phyloP scores from a whole-genome alignment of 92 coral and sea anemone species.

The Muricea muricata region DNA sequence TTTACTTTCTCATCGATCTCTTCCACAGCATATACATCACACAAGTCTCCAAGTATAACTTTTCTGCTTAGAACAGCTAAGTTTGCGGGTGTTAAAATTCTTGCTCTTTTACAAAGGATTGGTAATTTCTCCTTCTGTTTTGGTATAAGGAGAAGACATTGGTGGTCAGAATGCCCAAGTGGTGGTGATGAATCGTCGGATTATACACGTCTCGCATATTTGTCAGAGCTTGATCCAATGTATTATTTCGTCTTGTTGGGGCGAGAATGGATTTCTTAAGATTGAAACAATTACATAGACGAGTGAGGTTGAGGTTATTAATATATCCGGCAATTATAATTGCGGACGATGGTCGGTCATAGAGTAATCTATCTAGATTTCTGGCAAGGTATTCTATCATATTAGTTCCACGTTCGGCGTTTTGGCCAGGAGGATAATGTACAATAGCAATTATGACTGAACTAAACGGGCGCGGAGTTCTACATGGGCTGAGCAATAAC shows the following conservation, averaged over 20 bases:
- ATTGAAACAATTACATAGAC: no score
- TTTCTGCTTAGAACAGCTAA: not conserved
- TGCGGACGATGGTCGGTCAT: not conserved
- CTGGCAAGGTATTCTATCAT: slow-evolving; percentile 30
- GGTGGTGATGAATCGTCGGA: no score
- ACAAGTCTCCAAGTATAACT: slow-evolving; percentile 4
- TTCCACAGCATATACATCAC: no score
- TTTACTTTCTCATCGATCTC: slow-evolving; percentile 21
- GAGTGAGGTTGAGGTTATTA: no score
- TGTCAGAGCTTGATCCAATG: no score
- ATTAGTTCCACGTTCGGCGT: slow-evolving; percentile 3
- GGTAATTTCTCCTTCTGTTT: not conserved
- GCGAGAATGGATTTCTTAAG: no score
- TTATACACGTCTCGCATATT: no score
- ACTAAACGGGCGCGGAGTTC: slow-evolving; percentile 47
- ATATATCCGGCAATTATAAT: no score
- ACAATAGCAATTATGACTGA: not conserved
- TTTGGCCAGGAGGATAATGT: slow-evolving; percentile 41
- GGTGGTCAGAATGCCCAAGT: not conserved
- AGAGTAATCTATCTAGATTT: no score
- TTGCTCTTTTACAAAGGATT: not conserved
- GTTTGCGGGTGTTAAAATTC: slow-evolving; percentile 1
- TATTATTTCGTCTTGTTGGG: no score
- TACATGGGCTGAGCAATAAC: slow-evolving; percentile 37
- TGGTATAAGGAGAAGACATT: not conserved